Base-by-base conservation (phyloP, 2,113 vertebrate genomes). In the Stercorarius parasiticus region DNA sequence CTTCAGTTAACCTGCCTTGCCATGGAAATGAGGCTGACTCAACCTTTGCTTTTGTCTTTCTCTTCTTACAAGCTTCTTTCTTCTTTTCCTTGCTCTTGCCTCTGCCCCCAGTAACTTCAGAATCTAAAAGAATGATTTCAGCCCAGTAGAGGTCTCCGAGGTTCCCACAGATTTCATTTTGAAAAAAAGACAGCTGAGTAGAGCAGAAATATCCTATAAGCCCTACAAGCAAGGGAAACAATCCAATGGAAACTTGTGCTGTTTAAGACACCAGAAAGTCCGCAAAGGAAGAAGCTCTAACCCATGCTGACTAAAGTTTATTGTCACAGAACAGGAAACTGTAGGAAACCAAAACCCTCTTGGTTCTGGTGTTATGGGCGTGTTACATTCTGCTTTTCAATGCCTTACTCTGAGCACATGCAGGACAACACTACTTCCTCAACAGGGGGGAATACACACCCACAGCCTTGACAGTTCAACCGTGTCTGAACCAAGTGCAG, bases 321-420 rank as follows among this genome's bases (percentile, higher is more conserved):
- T 11, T 62, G 69, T 5, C 26, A 65, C 22, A 56, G 36, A 90
- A 79, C 4, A 52, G 52, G 52, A 53, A 90, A 72, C 11, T 21
- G 13, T 7, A 72, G 32, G 40, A 71, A 85, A 25, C 2, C 1
- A 81, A 58, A 78, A 20, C 2, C 11, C 10, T 64, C 19, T 40
- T 4, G 0, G 9, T 66, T 89, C 38, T 66, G 55, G 6, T 40
- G 14, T 65, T 45, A 27, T 0, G 7, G 26, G 12, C 5, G 23
- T 14, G 5, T 21, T 72, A 29, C n/a, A 19, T 56, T 77, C 34
- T 66, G 55, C 7, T 91, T 82, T 77, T n/a, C 52, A 52, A 4
- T 7, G 17, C 5, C 40, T 76, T 82, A 32, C 14, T 59, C 29
- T 25, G 42, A 22, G 49, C 40, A 45, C 8, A 19, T 2, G 9